Conservation (phyloP, 2,797 vertebrate species). For the Eulemur albifrons region DNA sequence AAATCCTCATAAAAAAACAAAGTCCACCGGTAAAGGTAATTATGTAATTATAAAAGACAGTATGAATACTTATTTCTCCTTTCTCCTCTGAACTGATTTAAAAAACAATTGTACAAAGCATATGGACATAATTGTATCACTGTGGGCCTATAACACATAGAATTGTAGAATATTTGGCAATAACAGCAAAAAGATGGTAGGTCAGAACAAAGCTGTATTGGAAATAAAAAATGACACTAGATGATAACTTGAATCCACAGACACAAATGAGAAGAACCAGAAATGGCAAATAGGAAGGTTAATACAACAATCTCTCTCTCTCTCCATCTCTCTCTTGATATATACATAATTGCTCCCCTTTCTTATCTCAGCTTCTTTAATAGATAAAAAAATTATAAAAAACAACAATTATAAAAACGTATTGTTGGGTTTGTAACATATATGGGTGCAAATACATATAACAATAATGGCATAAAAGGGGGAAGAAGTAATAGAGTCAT, state of each 20-base stretch:
- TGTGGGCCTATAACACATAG: not conserved
- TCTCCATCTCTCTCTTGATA: not conserved
- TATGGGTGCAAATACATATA: not conserved
- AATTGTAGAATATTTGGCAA: not conserved
- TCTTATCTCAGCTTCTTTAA: not conserved
- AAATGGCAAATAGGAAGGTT: not conserved
- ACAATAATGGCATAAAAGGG: not conserved
- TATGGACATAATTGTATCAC: not conserved
- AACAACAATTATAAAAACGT: not conserved
- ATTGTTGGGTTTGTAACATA: not conserved
- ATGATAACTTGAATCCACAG: not conserved
- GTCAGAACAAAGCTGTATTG: not conserved
- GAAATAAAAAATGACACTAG: not conserved
- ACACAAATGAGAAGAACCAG: not conserved
- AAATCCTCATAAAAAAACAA: not conserved
- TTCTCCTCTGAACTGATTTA: conserved; percentile 27
- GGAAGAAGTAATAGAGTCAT: not conserved
- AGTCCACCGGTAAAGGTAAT: not conserved
- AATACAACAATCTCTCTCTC: not conserved
- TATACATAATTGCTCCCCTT: not conserved
- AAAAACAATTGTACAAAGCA: conserved; percentile 4
- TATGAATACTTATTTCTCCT: not conserved
- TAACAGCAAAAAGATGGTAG: not conserved
- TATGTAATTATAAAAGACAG: not conserved
- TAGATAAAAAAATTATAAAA: not conserved